Conservation (phyloP, 1,140 invertebrate species). For the Aradophagus sp. region DNA sequence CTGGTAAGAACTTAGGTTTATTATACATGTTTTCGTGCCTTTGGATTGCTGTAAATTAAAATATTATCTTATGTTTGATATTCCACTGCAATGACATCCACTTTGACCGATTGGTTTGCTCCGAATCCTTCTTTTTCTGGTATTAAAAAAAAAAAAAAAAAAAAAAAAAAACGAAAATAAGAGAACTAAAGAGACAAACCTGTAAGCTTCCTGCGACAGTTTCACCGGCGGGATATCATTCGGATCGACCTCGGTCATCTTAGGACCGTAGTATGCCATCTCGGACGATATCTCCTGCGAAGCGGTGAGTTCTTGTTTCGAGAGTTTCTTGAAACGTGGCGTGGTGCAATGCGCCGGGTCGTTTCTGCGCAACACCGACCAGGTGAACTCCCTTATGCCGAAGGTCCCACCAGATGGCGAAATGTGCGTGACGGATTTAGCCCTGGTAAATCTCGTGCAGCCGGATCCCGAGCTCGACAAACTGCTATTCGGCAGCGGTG, state of each 20-base stretch:
- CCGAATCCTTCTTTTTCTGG: no score
- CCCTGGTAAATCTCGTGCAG: slow-evolving; percentile 64
- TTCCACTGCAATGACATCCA: no score
- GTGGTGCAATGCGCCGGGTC: slow-evolving; percentile 61
- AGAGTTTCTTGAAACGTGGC: slow-evolving; percentile 54
- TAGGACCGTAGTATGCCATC: slow-evolving; percentile 49
- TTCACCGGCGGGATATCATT: slow-evolving; percentile 79
- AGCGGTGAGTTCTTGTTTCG: slow-evolving; percentile 39
- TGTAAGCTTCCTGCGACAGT: slow-evolving; percentile 81
- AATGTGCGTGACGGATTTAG: slow-evolving; percentile 71
- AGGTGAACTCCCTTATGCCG: slow-evolving; percentile 65
- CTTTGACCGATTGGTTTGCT: no score
- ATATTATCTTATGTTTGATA: no score
- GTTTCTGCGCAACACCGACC: slow-evolving; percentile 70
- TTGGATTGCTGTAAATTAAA: no score
- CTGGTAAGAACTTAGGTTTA: no score
- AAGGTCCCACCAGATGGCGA: slow-evolving; percentile 47
- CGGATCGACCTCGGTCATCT: slow-evolving; percentile 59
- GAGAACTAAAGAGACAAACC: no score
- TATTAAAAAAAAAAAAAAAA: no score
- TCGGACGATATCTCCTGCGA: slow-evolving; percentile 57
- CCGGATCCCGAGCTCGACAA: slow-evolving; percentile 44
- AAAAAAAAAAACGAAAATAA: no score
- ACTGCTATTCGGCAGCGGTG: slow-evolving; percentile 32
- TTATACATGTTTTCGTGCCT: no score